Percentiles rank a stretch among this genome's conserved stretches.
Conservation (phyloP, 2,797 vertebrate genomes). For the Paedocypris micromegethes region DNA sequence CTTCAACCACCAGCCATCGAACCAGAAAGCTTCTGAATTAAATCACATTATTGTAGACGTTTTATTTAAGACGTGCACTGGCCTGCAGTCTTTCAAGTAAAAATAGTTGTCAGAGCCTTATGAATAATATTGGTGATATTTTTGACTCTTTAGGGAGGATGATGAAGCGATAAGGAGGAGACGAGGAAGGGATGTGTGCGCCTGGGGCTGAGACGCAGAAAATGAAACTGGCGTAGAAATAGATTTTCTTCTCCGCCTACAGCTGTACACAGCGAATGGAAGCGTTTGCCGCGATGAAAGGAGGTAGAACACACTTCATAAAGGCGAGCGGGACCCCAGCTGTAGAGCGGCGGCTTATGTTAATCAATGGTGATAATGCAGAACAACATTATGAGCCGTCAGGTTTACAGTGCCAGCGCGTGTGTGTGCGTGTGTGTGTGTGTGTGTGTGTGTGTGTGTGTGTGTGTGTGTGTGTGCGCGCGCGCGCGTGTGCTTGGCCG, state of each 20-base stretch:
- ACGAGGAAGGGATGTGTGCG: conserved; percentile 14
- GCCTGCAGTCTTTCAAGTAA: not conserved
- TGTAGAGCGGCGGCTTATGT: conserved; percentile 18
- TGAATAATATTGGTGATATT: conserved; percentile 1
- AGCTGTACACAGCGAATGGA: conserved; percentile 41
- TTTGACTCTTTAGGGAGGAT: conserved; percentile 4
- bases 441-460: not conserved
- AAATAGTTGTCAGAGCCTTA: not conserved
- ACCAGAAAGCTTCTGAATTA: not conserved
- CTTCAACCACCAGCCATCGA: too few species aligned
- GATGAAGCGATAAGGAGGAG: conserved; percentile 7
- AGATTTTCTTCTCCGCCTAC: conserved; percentile 27
- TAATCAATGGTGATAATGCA: conserved; percentile 36
- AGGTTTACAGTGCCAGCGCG: conserved; percentile 8
- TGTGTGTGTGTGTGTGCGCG: not conserved
- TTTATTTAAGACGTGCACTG: conserved; percentile 7
- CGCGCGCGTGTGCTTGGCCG: not conserved
- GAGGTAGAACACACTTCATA: conserved; percentile 34
- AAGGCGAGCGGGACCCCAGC: conserved; percentile 24
- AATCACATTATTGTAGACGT: not conserved
- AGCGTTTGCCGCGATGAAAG: conserved; percentile 44
- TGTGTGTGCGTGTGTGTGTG: not conserved
- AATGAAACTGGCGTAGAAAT: conserved; percentile 41
- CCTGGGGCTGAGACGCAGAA: conserved; percentile 36
- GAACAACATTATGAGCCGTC: conserved; percentile 16